These are phyloP conservation scores for Stegophylla sp. DNA, from an alignment of 2,888 invertebrate species.

Conservation along the genomic window DNA sequence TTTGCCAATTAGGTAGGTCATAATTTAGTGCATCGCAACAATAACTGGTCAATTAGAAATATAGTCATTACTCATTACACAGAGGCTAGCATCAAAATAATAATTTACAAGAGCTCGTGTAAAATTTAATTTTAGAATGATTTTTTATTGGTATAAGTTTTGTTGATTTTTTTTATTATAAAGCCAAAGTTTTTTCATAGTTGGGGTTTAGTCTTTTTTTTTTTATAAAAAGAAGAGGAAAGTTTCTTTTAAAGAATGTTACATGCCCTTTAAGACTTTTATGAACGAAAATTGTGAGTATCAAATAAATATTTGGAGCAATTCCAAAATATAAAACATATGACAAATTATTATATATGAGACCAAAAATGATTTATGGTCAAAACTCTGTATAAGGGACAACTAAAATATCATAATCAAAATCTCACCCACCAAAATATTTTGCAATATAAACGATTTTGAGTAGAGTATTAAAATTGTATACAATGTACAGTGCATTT, in stretches of 20 bases:
- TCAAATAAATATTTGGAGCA: slow-evolving; percentile 40
- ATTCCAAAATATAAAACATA: slow-evolving; percentile 28
- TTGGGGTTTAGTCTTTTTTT: slow-evolving; percentile 5
- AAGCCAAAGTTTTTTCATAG: slow-evolving; percentile 15
- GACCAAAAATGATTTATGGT: slow-evolving; percentile 48
- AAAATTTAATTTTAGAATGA: neutral
- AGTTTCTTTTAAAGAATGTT: slow-evolving; percentile 30
- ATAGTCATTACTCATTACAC: neutral
- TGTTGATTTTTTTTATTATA: slow-evolving; percentile 20
- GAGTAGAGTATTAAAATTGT: neutral
- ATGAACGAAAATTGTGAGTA: slow-evolving; percentile 42
- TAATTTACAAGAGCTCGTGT: neutral
- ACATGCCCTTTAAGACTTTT: slow-evolving; percentile 21
- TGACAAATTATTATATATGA: slow-evolving; percentile 42
- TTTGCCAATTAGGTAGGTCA: neutral
- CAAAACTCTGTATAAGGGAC: slow-evolving; percentile 7
- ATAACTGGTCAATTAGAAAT: neutral
- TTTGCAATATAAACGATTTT: slow-evolving; percentile 24
- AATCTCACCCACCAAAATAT: slow-evolving; percentile 27
- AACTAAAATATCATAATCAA: slow-evolving; percentile 29
- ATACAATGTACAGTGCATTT: neutral
- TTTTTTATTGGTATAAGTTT: neutral
- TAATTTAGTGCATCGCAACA: neutral
- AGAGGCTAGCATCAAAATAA: neutral
- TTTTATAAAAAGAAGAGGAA: neutral